Evolutionary conservation across 2,888 invertebrate genomes (phyloP).

Genomic region (Amorpha juglandis): DNA sequence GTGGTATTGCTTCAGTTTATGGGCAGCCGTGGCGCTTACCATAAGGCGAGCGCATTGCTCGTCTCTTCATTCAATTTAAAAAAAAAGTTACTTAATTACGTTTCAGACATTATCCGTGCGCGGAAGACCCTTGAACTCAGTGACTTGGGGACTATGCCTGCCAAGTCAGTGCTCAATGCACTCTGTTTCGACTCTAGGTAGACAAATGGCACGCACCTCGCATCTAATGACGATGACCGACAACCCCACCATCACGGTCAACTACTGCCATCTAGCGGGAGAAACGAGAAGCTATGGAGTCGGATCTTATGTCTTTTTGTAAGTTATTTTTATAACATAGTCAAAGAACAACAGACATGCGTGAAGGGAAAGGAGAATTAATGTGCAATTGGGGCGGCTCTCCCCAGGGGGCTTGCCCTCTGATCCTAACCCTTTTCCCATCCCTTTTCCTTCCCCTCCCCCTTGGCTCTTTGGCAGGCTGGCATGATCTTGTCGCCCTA

Average conservation of each 20-base stretch:
- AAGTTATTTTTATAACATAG: slow-evolving; percentile 33
- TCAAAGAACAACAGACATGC: not conserved
- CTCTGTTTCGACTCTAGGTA: slow-evolving; percentile 45
- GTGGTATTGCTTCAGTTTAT: too few species aligned
- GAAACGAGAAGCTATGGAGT: slow-evolving; percentile 28
- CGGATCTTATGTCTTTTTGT: slow-evolving; percentile 44
- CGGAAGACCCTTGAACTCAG: slow-evolving; percentile 39
- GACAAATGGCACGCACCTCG: slow-evolving; percentile 39
- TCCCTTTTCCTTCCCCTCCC: too few species aligned
- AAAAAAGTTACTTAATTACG: too few species aligned
- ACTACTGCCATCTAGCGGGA: slow-evolving; percentile 42
- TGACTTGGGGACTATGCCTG: slow-evolving; percentile 52
- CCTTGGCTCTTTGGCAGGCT: too few species aligned
- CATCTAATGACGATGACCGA: slow-evolving; percentile 35
- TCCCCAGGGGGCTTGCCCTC: too few species aligned
- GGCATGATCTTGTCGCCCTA: too few species aligned
- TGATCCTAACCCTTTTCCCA: too few species aligned
- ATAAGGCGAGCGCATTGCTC: too few species aligned
- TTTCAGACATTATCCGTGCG: slow-evolving; percentile 28
- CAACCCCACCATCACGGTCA: slow-evolving; percentile 38
- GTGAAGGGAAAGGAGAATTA: too few species aligned
- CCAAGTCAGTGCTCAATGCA: slow-evolving; percentile 45
- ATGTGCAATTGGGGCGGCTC: too few species aligned
- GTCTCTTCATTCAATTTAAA: too few species aligned
- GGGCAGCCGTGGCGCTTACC: too few species aligned